phyloP scores from a whole-genome alignment of 2,797 vertebrate genomes.

The Hydrophis major region DNA sequence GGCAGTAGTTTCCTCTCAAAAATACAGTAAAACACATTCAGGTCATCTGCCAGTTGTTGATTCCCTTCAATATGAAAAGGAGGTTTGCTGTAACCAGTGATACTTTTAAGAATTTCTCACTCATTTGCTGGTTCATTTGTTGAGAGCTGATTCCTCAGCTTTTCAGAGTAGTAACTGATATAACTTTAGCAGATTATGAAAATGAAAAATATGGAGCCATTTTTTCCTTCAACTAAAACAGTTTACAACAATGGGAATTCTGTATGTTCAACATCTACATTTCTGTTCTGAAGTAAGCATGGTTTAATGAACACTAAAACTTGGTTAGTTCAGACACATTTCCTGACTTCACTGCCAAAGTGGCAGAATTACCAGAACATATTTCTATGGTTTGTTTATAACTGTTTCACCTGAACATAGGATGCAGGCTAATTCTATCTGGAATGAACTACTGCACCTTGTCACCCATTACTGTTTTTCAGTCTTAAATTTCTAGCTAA shows the following conservation, averaged over 20 bases:
- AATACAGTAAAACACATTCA: too few species aligned
- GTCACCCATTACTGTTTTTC: neutral
- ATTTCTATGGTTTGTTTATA: neutral
- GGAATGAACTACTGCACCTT: neutral
- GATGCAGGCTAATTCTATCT: neutral
- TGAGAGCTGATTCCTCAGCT: too few species aligned
- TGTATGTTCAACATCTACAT: neutral
- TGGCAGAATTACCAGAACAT: neutral
- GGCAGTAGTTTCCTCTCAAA: too few species aligned
- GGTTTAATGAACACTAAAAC: neutral
- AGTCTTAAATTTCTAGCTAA: neutral
- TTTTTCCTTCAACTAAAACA: neutral
- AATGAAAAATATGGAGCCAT: neutral
- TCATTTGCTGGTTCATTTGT: too few species aligned
- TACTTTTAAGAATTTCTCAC: too few species aligned
- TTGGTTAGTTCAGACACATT: neutral
- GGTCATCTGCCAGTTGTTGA: too few species aligned
- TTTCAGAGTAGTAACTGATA: too few species aligned
- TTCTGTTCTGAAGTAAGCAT: neutral
- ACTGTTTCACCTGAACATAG: neutral
- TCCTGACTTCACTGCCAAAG: neutral
- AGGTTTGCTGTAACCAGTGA: too few species aligned
- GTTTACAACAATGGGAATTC: neutral
- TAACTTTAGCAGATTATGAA: neutral
- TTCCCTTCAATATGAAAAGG: too few species aligned